Conservation (phyloP, 2,888 invertebrate genomes). For the Drepana falcataria region DNA sequence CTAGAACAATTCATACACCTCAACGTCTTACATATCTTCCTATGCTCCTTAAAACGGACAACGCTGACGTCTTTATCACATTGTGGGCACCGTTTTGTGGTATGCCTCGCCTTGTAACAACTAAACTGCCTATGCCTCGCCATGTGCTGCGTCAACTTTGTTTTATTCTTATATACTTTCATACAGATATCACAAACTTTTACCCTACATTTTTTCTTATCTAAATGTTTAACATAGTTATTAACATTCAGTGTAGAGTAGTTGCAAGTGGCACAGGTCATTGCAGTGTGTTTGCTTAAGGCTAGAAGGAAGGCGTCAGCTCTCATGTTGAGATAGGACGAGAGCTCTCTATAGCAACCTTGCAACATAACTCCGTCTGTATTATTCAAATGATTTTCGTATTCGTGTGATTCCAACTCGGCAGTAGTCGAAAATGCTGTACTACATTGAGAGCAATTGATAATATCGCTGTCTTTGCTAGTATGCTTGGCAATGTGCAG, state of each 20-base stretch:
- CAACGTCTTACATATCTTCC: constrained; percentile 33
- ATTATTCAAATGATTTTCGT: constrained; percentile 23
- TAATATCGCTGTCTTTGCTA: constrained; percentile 12
- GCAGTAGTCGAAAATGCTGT: constrained; percentile 18
- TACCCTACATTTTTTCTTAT: constrained; percentile 22
- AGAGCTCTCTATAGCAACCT: constrained; percentile 32
- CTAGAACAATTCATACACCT: constrained; percentile 42
- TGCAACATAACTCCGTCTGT: constrained; percentile 38
- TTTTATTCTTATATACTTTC: constrained; percentile 27
- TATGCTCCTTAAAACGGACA: constrained; percentile 21
- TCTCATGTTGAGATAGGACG: constrained; percentile 43
- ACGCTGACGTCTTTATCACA: constrained; percentile 29
- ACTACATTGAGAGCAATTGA: constrained; percentile 45
- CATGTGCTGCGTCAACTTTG: constrained; percentile 27
- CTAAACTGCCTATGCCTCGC: constrained; percentile 10
- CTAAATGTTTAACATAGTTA: constrained; percentile 39
- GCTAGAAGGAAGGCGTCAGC: constrained; percentile 29
- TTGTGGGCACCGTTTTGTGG: constrained; percentile 21
- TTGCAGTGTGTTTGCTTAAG: constrained; percentile 13
- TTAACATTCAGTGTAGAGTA: constrained; percentile 14
- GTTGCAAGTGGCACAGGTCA: constrained; percentile 35
- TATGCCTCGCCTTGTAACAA: background rate
- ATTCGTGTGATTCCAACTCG: constrained; percentile 33
- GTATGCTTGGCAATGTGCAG: constrained; percentile 44
- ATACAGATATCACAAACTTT: constrained; percentile 41